Base-by-base conservation (phyloP, 2,113 vertebrate genomes). In the Riparia riparia region DNA sequence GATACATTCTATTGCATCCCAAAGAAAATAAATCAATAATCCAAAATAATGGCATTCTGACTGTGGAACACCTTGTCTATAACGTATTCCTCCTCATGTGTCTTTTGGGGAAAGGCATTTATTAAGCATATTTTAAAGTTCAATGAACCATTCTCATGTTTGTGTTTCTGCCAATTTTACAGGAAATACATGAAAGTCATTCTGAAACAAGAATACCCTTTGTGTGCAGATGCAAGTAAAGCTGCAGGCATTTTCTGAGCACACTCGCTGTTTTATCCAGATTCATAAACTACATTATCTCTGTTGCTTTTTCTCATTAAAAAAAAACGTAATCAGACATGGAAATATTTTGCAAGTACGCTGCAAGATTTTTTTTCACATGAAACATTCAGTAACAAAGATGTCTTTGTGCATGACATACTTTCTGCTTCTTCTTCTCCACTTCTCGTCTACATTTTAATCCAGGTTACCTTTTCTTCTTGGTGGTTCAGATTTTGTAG, bases 351-450 rank as follows among this genome's bases (percentile, higher is more conserved):
- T 78, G 50, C 49, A 37, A 37, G 37, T 37, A 37, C 37, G 8
- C 37, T 37, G 37, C 37, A 37, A 37, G 86, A 93, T 95, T 93
- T 94, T 96, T 71, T 91, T 96, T 92, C 49, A 89, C 69, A 18
- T 69, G 72, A 97, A 96, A 97, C 20, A 32, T 89, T 95, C 86
- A 58, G 74, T 78, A 95, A 95, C 94, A 95, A 97, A 97, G 88
- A 94, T 71, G 82, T 86, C 61, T 95, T 77, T 81, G 66, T 94
- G 58, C 73, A 42, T 15, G 8, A 25, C 20, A 10, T 28, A 13
- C 9, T 44, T 54, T 47, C 49, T 56, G 22, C 20, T 60, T 20
- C 31, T 80, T 66, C 39, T 61, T 80, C 76, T 17, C 22, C 16
- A 20, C 5, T 60, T 56, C 54, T 37, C 54, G 14, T 50, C 32